phyloP scores from a whole-genome alignment of 2,113 vertebrate species.

The Anas platyrhynchos region DNA sequence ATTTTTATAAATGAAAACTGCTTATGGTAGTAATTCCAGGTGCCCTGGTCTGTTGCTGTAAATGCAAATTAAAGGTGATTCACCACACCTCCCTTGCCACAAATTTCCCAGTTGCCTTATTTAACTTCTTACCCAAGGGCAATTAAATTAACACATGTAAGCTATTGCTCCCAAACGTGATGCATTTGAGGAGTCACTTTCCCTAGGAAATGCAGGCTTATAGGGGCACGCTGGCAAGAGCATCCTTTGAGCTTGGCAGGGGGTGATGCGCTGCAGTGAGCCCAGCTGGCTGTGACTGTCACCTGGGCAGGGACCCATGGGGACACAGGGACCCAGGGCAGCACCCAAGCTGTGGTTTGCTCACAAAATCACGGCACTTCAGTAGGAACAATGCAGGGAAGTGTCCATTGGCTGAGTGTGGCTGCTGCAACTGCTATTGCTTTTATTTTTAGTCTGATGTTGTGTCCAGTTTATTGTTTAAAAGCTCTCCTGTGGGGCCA shows the following conservation, averaged over 20 bases:
- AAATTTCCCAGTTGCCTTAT: conserved; percentile 12
- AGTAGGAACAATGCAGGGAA: neutral
- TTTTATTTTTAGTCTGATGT: neutral
- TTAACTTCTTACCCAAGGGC: conserved; percentile 33
- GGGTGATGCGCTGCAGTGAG: neutral
- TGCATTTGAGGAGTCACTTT: neutral
- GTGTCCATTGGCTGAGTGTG: neutral
- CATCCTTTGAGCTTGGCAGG: neutral
- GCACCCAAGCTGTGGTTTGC: neutral
- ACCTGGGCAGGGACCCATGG: neutral
- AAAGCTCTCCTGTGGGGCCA: neutral
- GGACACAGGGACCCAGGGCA: neutral
- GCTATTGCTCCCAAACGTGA: neutral
- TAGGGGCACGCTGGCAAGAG: neutral
- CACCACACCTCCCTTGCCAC: neutral
- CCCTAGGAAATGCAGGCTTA: neutral
- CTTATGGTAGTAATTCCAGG: neutral
- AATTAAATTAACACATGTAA: conserved; percentile 12
- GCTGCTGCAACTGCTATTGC: neutral
- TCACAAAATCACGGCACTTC: neutral
- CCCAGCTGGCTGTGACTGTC: neutral
- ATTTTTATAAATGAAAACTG: neutral
- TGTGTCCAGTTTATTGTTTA: neutral
- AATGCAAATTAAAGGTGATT: neutral
- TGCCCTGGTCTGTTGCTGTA: neutral